Percentiles rank a stretch among this genome's conserved stretches.
phyloP scores from a whole-genome alignment of 2,888 invertebrate species.

The Spialia ferax region DNA sequence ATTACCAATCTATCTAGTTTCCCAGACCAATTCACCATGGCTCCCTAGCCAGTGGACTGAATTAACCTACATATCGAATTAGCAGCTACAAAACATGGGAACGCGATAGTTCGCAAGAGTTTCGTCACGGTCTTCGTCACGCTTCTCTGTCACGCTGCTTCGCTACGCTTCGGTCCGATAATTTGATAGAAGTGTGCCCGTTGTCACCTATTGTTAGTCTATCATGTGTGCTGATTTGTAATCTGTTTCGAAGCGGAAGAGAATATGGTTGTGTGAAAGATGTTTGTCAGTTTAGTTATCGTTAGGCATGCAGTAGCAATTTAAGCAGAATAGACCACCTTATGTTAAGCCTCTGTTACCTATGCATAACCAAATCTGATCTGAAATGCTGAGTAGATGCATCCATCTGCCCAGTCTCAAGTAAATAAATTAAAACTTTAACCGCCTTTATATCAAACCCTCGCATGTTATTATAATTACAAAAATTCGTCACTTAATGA shows the following conservation, averaged over 20 bases:
- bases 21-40: conserved; percentile 71
- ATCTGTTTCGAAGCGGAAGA: conserved; percentile 22
- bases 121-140: conserved; percentile 60
- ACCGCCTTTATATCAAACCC: too few relatives aligned
- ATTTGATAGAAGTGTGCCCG: conserved; percentile 38
- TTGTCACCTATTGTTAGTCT: conserved; percentile 29
- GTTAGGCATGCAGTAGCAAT: too few relatives aligned
- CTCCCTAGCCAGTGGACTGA: conserved; percentile 56
- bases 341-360: too few relatives aligned
- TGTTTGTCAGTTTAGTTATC: too few relatives aligned
- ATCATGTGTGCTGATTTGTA: conserved; percentile 30
- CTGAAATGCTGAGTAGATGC: too few relatives aligned
- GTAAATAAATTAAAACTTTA: too few relatives aligned
- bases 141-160: conserved; percentile 61
- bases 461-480: too few relatives aligned
- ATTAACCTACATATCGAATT: conserved; percentile 52
- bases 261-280: conserved; percentile 11
- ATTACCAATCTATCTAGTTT: conserved; percentile 49
- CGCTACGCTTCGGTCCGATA: conserved; percentile 33
- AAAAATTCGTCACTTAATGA: too few relatives aligned
- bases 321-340: too few relatives aligned
- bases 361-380: too few relatives aligned
- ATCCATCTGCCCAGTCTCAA: too few relatives aligned
- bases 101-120: conserved; percentile 68
- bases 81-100: conserved; percentile 64